Percentiles rank a stretch among this genome's conserved stretches.
Evolutionary conservation across 2,113 vertebrate genomes (phyloP).

Genomic region (Antechinus stuartii): DNA sequence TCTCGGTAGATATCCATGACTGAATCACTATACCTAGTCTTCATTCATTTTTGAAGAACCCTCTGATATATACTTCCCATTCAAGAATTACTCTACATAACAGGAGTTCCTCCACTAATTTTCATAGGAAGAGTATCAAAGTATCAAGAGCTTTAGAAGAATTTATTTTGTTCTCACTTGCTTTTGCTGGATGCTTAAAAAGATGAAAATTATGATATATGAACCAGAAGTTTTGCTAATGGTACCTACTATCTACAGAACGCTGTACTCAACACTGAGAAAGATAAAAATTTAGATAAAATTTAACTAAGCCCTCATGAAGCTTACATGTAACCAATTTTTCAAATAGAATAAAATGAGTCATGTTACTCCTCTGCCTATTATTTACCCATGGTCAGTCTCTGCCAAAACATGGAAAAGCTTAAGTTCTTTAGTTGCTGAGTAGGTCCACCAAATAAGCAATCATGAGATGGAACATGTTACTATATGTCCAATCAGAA

Average conservation of each 20-base stretch:
- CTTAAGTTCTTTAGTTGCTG: background rate
- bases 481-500: background rate
- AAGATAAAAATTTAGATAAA: background rate
- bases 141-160: background rate
- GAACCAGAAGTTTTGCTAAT: background rate
- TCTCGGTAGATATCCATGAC: background rate
- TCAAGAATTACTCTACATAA: slow-evolving; percentile 28
- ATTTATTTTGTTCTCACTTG: background rate
- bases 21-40: background rate
- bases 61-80: background rate
- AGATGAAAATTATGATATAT: background rate
- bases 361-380: background rate
- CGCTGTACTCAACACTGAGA: background rate
- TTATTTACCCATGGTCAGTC: background rate
- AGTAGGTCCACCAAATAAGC: background rate
- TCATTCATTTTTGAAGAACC: background rate
- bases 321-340: background rate
- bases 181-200: background rate
- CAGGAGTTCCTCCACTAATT: background rate
- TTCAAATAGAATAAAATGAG: background rate
- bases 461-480: background rate
- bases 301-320: background rate
- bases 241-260: background rate
- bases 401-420: background rate
- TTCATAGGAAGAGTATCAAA: background rate